A percentile compares a stretch with the other conserved stretches of the same genome.
phyloP scores from a whole-genome alignment of 2,888 invertebrate species.

The Meteorus colon region DNA sequence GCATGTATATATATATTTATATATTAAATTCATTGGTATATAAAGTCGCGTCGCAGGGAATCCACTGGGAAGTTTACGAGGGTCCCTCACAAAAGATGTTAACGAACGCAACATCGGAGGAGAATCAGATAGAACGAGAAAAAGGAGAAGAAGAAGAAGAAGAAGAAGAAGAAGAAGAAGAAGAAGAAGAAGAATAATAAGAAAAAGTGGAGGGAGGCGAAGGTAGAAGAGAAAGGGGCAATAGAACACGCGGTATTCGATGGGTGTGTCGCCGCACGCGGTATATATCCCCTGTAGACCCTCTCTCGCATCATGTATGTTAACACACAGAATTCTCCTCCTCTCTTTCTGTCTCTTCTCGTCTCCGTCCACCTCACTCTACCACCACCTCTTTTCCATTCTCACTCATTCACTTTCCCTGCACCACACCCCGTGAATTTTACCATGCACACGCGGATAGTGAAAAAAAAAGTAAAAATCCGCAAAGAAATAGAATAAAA shows the following conservation, averaged over 20 bases:
- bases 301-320: slow-evolving; percentile 27
- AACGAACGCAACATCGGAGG: slow-evolving; percentile 48
- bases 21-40: slow-evolving; percentile 29
- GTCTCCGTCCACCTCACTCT: slow-evolving; percentile 8
- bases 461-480: slow-evolving; percentile 14
- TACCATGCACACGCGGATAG: slow-evolving; percentile 27
- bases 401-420: slow-evolving; percentile 26
- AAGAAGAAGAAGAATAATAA: slow-evolving; percentile 14
- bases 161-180: slow-evolving; percentile 10
- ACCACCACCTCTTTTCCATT: background rate
- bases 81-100: slow-evolving; percentile 54
- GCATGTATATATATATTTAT: slow-evolving; percentile 1
- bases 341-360: slow-evolving; percentile 20
- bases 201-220: slow-evolving; percentile 35
- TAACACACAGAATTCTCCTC: slow-evolving; percentile 37
- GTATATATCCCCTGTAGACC: slow-evolving; percentile 27
- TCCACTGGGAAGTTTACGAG: slow-evolving; percentile 50
- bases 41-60: slow-evolving; percentile 27
- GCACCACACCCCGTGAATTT: slow-evolving; percentile 14
- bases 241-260: slow-evolving; percentile 47
- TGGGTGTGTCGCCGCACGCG: slow-evolving; percentile 53
- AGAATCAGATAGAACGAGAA: slow-evolving; percentile 28
- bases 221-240: slow-evolving; percentile 31
- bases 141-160: slow-evolving; percentile 41
- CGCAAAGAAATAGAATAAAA: slow-evolving; percentile 10